Evolutionary conservation across 2,888 invertebrate species (phyloP).

Genomic region (Limnephilus lunatus): DNA sequence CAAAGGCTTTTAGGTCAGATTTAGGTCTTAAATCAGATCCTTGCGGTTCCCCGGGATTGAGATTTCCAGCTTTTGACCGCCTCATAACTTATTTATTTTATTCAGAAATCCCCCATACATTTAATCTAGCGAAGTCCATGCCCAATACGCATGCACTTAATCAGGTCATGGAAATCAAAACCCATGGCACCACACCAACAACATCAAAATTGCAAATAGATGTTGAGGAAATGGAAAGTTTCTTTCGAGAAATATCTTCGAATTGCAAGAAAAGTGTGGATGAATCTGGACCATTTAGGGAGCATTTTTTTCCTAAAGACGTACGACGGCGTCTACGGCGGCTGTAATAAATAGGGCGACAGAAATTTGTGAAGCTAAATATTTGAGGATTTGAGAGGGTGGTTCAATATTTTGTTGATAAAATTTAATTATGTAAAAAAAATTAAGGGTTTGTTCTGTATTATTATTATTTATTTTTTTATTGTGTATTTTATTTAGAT

Average conservation of each 20-base stretch:
- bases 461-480: too few relatives aligned
- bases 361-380: constrained; percentile 43
- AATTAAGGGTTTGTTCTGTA: neutral
- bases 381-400: constrained; percentile 42
- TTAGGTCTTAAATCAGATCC: constrained; percentile 19
- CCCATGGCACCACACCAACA: neutral
- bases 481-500: too few relatives aligned
- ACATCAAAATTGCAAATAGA: neutral
- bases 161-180: neutral
- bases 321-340: constrained; percentile 30
- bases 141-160: neutral
- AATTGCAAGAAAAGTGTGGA: neutral
- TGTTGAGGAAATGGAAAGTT: neutral
- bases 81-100: constrained; percentile 64
- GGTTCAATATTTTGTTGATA: neutral
- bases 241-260: neutral
- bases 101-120: constrained; percentile 48
- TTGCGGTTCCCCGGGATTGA: constrained; percentile 57
- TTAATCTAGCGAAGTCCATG: constrained; percentile 9
- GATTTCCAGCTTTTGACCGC: constrained; percentile 60
- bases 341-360: constrained; percentile 39
- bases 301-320: constrained; percentile 35
- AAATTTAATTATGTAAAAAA: neutral
- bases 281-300: constrained; percentile 15
- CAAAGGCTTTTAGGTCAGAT: neutral